Evolutionary conservation across 2,113 vertebrate species (phyloP), one percentile per base, ranked within the genome.

Genomic region (Sylvia atricapilla): DNA sequence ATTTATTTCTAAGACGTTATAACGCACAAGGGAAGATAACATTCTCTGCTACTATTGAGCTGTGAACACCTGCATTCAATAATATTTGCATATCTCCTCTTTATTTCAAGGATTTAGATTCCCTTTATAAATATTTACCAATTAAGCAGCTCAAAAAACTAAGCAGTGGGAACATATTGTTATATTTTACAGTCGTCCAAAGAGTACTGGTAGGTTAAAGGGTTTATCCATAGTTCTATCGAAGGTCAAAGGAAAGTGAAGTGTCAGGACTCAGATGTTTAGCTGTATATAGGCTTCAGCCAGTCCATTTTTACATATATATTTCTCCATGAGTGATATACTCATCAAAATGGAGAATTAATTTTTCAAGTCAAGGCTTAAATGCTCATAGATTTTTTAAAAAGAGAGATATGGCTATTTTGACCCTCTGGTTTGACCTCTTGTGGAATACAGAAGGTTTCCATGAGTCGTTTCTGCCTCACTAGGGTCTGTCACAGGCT

Each of bases 1-100:
- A 90, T 97, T 98, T 97, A 97, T 95, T 98, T 97, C 96, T 94
- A 92, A 92, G 95, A 94, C n/a, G 25, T 83, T 95, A 90, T 53
- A 69, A 79, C 6, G n/a, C 93, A 96, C 93, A 90, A 73, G 53
- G 81, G 75, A 94, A 84, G 82, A 78, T 37, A 87, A 82, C 87
- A 90, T 94, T 93, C 66, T 93, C 80, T 84, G 72, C 80, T 78
- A 27, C 49, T 56, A 28, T 13, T 86, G 81, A 93, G 84, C 55
- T 73, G 52, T 86, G 87, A 97, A 95, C 91, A 97, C 72, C 73
- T 95, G 91, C 76, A 69, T 84, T 95, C 81, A 94, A 85, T 93
- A 85, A 90, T 64, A 91, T 96, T 96, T 96, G 76, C 82, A 87
- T 83, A 68, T 78, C 81, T 86, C 35, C 53, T 50, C 41, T 94